Conservation (phyloP, 2,113 vertebrate genomes). For the Carettochelys insculpta region DNA sequence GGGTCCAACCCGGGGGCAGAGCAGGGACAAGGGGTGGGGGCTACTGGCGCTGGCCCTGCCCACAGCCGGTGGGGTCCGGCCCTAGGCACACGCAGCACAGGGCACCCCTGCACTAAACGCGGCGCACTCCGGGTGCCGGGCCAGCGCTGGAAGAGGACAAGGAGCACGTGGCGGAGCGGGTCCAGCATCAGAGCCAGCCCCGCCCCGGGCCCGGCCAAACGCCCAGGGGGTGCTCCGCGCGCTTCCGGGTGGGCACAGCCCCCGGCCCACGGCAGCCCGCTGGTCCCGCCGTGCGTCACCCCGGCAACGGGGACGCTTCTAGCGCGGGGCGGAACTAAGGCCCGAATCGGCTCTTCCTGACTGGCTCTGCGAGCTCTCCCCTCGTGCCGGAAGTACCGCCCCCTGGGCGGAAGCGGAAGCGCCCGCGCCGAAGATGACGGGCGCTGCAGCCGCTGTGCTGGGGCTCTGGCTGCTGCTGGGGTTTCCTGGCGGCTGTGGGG, state of each 20-base stretch:
- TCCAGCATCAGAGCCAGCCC: neutral
- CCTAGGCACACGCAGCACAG: too few relatives aligned
- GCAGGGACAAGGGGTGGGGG: too few relatives aligned
- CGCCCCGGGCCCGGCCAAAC: too few relatives aligned
- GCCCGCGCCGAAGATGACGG: neutral
- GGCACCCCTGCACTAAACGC: too few relatives aligned
- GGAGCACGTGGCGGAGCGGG: neutral
- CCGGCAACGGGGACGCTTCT: neutral
- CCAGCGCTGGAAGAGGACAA: neutral
- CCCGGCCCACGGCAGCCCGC: too few relatives aligned
- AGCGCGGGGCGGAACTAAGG: rapidly evolving
- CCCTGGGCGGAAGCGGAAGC: conserved; percentile 24
- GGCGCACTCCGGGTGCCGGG: too few relatives aligned
- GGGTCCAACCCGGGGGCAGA: too few relatives aligned
- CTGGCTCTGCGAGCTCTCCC: neutral
- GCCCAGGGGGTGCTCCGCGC: neutral
- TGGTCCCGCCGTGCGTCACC: too few relatives aligned
- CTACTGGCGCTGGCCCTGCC: too few relatives aligned
- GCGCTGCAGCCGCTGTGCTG: neutral
- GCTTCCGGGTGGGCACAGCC: too few relatives aligned
- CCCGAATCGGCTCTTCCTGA: neutral
- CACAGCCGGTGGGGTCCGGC: too few relatives aligned
- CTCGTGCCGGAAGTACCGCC: neutral
- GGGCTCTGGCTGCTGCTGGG: neutral
- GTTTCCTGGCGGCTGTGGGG: neutral